phyloP scores from a whole-genome alignment of 2,797 vertebrate genomes.

The Setipinna tenuifilis region DNA sequence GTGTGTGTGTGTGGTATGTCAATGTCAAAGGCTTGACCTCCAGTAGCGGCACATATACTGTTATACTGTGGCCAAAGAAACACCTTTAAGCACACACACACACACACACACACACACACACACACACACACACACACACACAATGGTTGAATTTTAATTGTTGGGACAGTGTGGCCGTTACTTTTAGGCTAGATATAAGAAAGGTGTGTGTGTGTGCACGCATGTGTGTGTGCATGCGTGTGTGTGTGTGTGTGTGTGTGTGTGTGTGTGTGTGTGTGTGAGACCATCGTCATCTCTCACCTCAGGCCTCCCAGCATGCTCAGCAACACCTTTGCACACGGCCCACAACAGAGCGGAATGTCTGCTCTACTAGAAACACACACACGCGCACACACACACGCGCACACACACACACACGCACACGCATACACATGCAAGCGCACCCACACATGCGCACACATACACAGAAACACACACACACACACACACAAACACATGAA shows the following conservation, averaged over 20 bases:
- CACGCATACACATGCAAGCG: not conserved
- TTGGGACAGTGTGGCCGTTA: too few species aligned
- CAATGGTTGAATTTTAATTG: not conserved
- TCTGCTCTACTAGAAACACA: too few species aligned
- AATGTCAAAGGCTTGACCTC: conserved; percentile 37
- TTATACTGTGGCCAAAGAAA: not conserved
- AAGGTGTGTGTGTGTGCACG: not conserved
- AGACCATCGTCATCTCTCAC: too few species aligned
- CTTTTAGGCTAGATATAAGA: too few species aligned
- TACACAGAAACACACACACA: not conserved
- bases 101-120: not conserved
- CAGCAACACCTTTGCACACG: conserved; percentile 47
- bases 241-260: conserved; percentile 40
- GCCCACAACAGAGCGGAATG: conserved; percentile 48
- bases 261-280: too few species aligned
- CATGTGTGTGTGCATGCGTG: conserved; percentile 15
- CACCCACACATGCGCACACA: not conserved
- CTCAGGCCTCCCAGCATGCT: too few species aligned
- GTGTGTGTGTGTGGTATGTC: conserved; percentile 32
- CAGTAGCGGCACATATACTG: too few species aligned
- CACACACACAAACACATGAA: not conserved
- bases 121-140: not conserved
- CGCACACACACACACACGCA: not conserved
- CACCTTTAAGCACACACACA: too few species aligned
- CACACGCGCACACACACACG: not conserved